These are phyloP conservation scores for Campoletis raptor DNA, from an alignment of 2,888 invertebrate genomes.

Conservation along the genomic window DNA sequence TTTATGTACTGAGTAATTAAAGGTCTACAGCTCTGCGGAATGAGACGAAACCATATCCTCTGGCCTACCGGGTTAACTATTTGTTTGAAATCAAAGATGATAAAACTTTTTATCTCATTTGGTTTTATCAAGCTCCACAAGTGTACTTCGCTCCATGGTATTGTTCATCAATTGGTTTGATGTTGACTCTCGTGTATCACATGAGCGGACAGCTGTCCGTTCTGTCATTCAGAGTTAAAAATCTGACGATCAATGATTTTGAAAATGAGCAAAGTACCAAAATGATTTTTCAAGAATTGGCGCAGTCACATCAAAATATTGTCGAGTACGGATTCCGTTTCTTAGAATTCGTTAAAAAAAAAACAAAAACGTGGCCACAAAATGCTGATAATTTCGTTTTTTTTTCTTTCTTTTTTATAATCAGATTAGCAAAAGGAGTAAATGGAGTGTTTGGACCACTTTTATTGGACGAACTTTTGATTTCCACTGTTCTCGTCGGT, in stretches of 20 bases:
- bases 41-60: slow-evolving; percentile 28
- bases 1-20: slow-evolving; percentile 6
- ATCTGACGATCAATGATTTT: slow-evolving; percentile 5
- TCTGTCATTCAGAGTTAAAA: slow-evolving; percentile 52
- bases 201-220: slow-evolving; percentile 55
- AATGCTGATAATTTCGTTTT: not conserved
- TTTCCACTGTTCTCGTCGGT: slow-evolving; percentile 60
- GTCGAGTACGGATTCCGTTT: slow-evolving; percentile 23
- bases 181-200: slow-evolving; percentile 47
- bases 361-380: not conserved
- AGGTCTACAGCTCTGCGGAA: slow-evolving; percentile 41
- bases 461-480: slow-evolving; percentile 62
- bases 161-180: slow-evolving; percentile 42
- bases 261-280: not conserved
- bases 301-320: slow-evolving; percentile 41
- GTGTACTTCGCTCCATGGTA: slow-evolving; percentile 48
- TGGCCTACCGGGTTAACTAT: slow-evolving; percentile 30
- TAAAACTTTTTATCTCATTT: slow-evolving; percentile 49
- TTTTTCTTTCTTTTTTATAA: slow-evolving; percentile 1
- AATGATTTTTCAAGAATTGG: slow-evolving; percentile 20
- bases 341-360: no score
- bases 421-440: slow-evolving; percentile 54
- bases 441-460: slow-evolving; percentile 59
- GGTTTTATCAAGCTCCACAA: slow-evolving; percentile 53
- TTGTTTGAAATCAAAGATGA: slow-evolving; percentile 35